These are phyloP conservation scores for Sebastes matsubarae DNA, from an alignment of 2,797 vertebrate genomes.

Conservation along the genomic window DNA sequence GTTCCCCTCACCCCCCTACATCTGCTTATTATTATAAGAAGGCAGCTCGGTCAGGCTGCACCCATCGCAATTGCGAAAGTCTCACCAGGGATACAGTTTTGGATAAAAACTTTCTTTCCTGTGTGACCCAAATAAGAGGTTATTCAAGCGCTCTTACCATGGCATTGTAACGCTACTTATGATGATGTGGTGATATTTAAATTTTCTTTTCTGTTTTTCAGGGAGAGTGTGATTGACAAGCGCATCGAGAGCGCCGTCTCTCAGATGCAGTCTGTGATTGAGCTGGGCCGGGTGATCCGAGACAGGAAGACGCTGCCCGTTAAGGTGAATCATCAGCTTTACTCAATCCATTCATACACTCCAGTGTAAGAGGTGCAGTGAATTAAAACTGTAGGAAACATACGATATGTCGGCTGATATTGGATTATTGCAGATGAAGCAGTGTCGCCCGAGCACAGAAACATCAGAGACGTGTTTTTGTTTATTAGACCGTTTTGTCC, in stretches of 20 bases:
- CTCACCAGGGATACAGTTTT: neutral
- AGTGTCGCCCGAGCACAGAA: neutral
- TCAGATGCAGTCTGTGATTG: slow-evolving; percentile 98
- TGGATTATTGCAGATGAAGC: neutral
- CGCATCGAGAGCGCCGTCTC: slow-evolving; percentile 93
- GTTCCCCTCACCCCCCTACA: neutral
- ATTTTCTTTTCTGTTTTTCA: slow-evolving; percentile 63
- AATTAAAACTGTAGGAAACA: neutral
- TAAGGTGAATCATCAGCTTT: slow-evolving; percentile 83
- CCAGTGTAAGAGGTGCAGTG: neutral
- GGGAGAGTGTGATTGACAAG: slow-evolving; percentile 93
- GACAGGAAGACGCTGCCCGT: slow-evolving; percentile 96
- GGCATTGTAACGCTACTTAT: neutral
- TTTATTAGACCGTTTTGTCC: neutral
- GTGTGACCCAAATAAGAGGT: neutral
- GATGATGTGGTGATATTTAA: neutral
- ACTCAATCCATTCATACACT: neutral
- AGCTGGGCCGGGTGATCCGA: slow-evolving; percentile 96
- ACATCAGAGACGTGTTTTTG: neutral
- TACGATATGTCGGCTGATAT: neutral
- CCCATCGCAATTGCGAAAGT: neutral
- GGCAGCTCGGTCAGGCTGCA: neutral
- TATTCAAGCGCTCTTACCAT: neutral
- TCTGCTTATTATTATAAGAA: neutral
- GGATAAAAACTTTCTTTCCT: neutral